Evolutionary conservation across 37 sponge, comb jelly and placozoan genomes (phyloP).

Genomic region (Halisarca cf. caerulea): DNA sequence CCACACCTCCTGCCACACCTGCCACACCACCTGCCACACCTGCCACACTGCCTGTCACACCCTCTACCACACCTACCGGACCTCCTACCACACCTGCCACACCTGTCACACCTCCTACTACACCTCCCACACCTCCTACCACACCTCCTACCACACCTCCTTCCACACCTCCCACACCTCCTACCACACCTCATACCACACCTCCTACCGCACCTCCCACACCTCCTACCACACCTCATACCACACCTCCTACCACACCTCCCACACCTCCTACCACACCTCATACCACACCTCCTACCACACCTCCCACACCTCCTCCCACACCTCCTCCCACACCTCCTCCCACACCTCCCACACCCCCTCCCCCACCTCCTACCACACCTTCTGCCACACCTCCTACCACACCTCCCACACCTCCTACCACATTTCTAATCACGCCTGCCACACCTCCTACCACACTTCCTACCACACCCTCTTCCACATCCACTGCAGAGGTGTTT

Average conservation of each 20-base stretch:
- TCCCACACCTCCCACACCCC: background rate
- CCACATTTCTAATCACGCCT: background rate
- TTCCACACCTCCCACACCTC: background rate
- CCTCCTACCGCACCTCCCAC: background rate
- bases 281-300: too few species aligned
- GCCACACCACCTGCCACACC: background rate
- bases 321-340: background rate
- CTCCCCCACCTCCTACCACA: background rate
- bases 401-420: background rate
- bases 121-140: background rate
- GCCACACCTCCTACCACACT: background rate
- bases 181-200: background rate
- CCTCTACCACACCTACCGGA: background rate
- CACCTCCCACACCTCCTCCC: background rate
- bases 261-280: too few species aligned
- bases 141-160: background rate
- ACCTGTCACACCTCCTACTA: background rate
- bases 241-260: background rate
- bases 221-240: background rate
- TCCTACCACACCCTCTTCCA: background rate
- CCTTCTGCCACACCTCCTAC: background rate
- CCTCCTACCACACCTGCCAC: background rate
- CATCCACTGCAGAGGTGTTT: constrained; percentile 44
- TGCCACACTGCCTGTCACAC: background rate
- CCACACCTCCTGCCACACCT: background rate